Evolutionary conservation across 2,888 invertebrate genomes (phyloP), one percentile per base, ranked within the genome.

Genomic region (Trichopria drosophilae): DNA sequence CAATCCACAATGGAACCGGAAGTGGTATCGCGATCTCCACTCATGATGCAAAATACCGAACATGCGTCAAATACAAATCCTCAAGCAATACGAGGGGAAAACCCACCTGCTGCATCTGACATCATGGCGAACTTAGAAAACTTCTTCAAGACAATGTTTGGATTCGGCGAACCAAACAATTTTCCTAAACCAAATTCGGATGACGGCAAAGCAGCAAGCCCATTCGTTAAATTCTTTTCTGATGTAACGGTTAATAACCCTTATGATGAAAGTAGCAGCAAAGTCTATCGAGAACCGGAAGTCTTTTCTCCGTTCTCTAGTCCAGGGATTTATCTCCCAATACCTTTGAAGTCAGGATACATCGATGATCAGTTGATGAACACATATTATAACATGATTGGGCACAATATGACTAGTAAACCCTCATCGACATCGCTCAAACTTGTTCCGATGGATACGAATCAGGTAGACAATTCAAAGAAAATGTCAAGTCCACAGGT

Each of bases 321-420:
- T 0, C 9, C 62, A 5, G 49, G 50, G 1, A 35, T 22, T 1
- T 65, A 59, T n/a, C 42, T 66, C 9, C 62, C 62, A 0, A n/a
- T n/a, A n/a, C n/a, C n/a, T n/a, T n/a, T n/a, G n/a, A n/a, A n/a
- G n/a, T n/a, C n/a, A n/a, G n/a, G n/a, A n/a, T n/a, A n/a, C n/a
- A n/a, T n/a, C n/a, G n/a, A n/a, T n/a, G n/a, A n/a, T n/a, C n/a
- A n/a, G n/a, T n/a, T n/a, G n/a, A n/a, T n/a, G n/a, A n/a, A n/a
- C n/a, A n/a, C n/a, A n/a, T n/a, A n/a, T n/a, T n/a, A n/a, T 5
- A 24, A 37, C 12, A 26, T 20, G 23, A 19, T 6, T 15, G 31
- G 20, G 44, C 34, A 4, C 23, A 39, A 3, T 13, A 19, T 12
- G 6, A 4, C 1, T 22, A 49, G 7, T 43, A 51, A 13, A 15